Percentiles rank a stretch among this genome's conserved stretches.
Evolutionary conservation across 1,140 invertebrate genomes (phyloP).

Genomic region (Calycopis cecrops): DNA sequence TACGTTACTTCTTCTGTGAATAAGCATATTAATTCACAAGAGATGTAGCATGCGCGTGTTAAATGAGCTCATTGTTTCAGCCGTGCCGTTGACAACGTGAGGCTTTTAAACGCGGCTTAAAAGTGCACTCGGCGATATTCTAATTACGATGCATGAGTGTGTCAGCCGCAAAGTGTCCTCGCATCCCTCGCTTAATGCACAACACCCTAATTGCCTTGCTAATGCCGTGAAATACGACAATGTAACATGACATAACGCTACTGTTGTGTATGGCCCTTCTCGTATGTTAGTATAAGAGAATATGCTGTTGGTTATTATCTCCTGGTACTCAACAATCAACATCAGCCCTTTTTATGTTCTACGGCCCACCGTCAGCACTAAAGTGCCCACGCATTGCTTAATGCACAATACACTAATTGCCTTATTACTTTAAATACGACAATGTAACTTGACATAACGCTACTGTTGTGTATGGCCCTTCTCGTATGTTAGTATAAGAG

Average conservation of each 20-base stretch:
- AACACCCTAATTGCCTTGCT: conserved; percentile 1
- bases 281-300: no score
- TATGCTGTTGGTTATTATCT: no score
- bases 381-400: not conserved
- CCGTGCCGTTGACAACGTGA: conserved; percentile 5
- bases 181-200: not conserved
- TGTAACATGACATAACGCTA: no score
- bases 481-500: no score
- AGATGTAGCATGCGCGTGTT: not conserved
- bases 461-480: no score
- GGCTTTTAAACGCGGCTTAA: conserved; percentile 6
- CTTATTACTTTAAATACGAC: not conserved
- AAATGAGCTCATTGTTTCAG: conserved; percentile 2
- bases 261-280: no score
- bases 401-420: conserved; percentile 3
- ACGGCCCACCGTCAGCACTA: no score
- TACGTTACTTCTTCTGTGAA: no score
- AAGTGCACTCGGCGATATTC: conserved; percentile 15
- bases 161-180: conserved; percentile 3
- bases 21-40: no score
- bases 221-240: not conserved
- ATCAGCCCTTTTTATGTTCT: no score
- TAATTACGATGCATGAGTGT: conserved; percentile 14
- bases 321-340: no score
- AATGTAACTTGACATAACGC: no score